phyloP scores from a whole-genome alignment of 2,888 invertebrate species.

The Xestoiulus laeticollis region DNA sequence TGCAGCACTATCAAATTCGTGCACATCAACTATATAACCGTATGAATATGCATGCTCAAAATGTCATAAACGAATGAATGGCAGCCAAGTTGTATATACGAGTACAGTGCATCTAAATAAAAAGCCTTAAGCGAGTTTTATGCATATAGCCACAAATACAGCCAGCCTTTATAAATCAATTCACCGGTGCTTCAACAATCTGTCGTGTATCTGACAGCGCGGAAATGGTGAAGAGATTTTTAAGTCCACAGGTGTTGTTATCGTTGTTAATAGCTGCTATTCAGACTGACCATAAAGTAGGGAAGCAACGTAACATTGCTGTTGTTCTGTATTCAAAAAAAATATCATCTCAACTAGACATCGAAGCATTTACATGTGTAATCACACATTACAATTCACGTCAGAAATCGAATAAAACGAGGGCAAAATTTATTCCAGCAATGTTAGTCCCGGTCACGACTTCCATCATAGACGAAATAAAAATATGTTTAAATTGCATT shows the following conservation, averaged over 20 bases:
- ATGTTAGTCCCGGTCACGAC: too few species aligned
- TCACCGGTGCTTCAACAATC: background rate
- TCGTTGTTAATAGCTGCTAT: background rate
- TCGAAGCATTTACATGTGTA: too few species aligned
- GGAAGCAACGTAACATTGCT: too few species aligned
- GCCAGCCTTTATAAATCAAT: background rate
- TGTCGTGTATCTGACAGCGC: background rate
- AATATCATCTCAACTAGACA: too few species aligned
- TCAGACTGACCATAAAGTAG: background rate
- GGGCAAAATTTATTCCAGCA: too few species aligned
- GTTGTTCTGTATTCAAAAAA: too few species aligned
- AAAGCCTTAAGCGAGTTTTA: background rate
- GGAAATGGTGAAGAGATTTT: background rate
- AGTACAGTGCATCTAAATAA: background rate
- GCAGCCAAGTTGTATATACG: background rate
- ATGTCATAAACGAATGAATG: background rate
- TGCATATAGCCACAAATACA: background rate
- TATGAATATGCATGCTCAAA: background rate
- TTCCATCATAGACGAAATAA: too few species aligned
- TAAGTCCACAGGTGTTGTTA: background rate
- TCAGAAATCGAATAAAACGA: too few species aligned
- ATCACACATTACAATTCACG: too few species aligned
- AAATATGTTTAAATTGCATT: too few species aligned
- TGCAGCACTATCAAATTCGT: background rate
- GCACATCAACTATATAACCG: background rate